Conservation (phyloP, 2,888 invertebrate species). For the Parochlus steinenii region DNA sequence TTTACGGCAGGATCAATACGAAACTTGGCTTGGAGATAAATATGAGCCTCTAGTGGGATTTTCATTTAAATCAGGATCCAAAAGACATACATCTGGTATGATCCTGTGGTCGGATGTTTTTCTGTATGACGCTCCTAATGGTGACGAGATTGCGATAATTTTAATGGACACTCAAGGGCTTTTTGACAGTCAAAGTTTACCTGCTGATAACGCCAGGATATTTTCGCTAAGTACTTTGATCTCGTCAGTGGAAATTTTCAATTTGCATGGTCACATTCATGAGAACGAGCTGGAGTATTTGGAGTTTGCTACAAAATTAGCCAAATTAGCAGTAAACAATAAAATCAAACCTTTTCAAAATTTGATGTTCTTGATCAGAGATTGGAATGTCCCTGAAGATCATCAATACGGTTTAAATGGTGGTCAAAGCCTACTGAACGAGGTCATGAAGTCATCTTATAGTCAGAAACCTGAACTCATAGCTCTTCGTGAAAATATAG, state of each 20-base stretch:
- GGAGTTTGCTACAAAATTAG: too few relatives aligned
- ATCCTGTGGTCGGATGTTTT: conserved; percentile 13
- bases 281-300: conserved; percentile 13
- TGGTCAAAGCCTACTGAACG: conserved; percentile 5
- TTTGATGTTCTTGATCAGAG: too few relatives aligned
- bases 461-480: conserved; percentile 3
- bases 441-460: conserved; percentile 2
- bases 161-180: conserved; percentile 13
- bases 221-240: conserved; percentile 13
- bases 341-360: too few relatives aligned
- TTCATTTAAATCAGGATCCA: conserved; percentile 9
- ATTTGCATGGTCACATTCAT: conserved; percentile 10
- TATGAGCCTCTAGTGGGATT: conserved; percentile 11
- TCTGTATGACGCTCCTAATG: conserved; percentile 4
- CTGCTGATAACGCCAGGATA: conserved; percentile 10
- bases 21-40: conserved; percentile 12
- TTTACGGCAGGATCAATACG: neutral
- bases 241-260: conserved; percentile 12
- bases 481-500: conserved; percentile 3
- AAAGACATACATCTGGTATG: conserved; percentile 10
- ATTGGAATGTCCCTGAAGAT: conserved; percentile 8
- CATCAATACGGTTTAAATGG: conserved; percentile 9
- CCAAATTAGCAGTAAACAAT: too few relatives aligned
- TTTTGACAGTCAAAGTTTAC: conserved; percentile 9
- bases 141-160: conserved; percentile 11